These are phyloP conservation scores for Philantomba maxwellii DNA, from an alignment of 2,113 vertebrate genomes.

Conservation along the genomic window DNA sequence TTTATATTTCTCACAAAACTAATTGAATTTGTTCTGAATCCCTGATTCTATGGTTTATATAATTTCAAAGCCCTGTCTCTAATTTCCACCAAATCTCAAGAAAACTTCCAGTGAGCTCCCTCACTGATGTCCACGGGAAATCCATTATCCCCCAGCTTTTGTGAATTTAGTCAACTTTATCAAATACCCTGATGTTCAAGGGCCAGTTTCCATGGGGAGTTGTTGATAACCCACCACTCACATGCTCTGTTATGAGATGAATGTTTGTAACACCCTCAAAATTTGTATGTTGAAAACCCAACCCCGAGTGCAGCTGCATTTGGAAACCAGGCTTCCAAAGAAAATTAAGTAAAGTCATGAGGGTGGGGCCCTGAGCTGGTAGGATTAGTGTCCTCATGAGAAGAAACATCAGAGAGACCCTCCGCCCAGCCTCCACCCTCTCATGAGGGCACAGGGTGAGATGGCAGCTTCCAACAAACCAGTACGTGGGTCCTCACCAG, in stretches of 20 bases:
- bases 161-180: background rate
- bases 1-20: background rate
- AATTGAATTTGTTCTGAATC: background rate
- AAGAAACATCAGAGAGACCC: background rate
- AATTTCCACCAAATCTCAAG: background rate
- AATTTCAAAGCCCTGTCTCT: background rate
- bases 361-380: background rate
- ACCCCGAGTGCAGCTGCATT: background rate
- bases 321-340: background rate
- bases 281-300: background rate
- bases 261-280: background rate
- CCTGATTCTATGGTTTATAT: background rate
- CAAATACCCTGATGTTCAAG: background rate
- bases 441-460: background rate
- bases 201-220: background rate
- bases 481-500: background rate
- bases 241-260: background rate
- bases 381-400: background rate
- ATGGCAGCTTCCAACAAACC: background rate
- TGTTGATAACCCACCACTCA: background rate
- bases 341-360: background rate
- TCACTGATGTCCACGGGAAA: background rate
- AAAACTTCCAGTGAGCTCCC: background rate
- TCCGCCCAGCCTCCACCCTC: background rate
- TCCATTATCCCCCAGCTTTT: background rate